phyloP scores from a whole-genome alignment of 2,113 vertebrate genomes.

The Rhinoderma darwinii region DNA sequence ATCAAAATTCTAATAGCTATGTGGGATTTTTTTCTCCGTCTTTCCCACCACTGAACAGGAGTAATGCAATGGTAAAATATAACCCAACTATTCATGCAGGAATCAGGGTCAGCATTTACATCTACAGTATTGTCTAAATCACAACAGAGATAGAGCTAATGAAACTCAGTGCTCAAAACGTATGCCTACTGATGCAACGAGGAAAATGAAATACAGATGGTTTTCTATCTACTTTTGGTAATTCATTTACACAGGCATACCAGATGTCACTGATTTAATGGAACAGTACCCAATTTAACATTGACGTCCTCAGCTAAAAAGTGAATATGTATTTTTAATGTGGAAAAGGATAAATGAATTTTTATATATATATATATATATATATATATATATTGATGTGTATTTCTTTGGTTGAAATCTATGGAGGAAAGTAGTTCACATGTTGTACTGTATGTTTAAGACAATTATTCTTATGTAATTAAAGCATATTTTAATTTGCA shows the following conservation, averaged over 20 bases:
- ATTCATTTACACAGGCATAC: slow-evolving; percentile 59
- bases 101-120: slow-evolving; percentile 36
- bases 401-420: too few relatives aligned
- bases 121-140: slow-evolving; percentile 14
- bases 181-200: slow-evolving; percentile 52
- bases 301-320: slow-evolving; percentile 45
- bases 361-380: neutral
- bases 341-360: neutral
- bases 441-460: too few relatives aligned
- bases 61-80: slow-evolving; percentile 1
- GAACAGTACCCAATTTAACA: slow-evolving; percentile 57
- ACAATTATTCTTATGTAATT: too few relatives aligned
- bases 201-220: slow-evolving; percentile 59
- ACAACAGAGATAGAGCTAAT: slow-evolving; percentile 42
- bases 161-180: slow-evolving; percentile 46
- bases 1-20: neutral
- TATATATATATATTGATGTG: neutral
- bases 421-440: too few relatives aligned
- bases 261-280: slow-evolving; percentile 61
- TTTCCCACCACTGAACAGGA: neutral
- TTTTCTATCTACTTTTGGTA: slow-evolving; percentile 59
- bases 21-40: neutral
- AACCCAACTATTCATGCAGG: neutral
- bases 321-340: slow-evolving; percentile 37
- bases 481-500: too few relatives aligned